Evolutionary conservation across 1,140 invertebrate genomes (phyloP), one percentile per base, ranked within the genome.

Genomic region (Rhopalosiphum maidis): DNA sequence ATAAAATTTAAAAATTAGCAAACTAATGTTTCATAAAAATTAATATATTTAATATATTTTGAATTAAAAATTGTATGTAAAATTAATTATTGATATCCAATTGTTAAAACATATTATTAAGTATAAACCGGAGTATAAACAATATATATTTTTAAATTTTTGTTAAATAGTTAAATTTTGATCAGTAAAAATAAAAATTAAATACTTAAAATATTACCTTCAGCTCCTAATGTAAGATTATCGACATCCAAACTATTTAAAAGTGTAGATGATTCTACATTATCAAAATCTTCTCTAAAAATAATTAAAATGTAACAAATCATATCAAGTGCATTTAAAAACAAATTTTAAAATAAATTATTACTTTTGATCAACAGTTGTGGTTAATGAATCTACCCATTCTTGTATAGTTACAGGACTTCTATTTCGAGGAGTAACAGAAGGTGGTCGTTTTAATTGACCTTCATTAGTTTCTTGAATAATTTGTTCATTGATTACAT

Each of bases 331-430:
- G 8, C 25, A 43, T 23, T 68, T 48, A 86, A 18, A 94, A 8
- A 90, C 48, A n/a, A 60, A 6, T 82, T 18, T n/a, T 21, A 51
- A 83, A 30, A 87, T n/a, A 21, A 86, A 48, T 21, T n/a, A 48
- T 85, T 90, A 85, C 87, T 93, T 93, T 85, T 93, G 90, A 46
- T 90, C 77, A 77, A 94, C 90, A 25, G 93, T 94, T 43, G 94
- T 90, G 3, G 94, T 94, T 37, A 95, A 91, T 22, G 95, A 94
- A 91, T 95, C 95, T n/a, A 95, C 94, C 95, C 95, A 95, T 93
- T 95, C 94, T 93, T 95, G 95, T 30, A 95, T 94, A 68, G 95
- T 95, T 37, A 95, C 94, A 21, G 95, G 95, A 41, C 94, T 95
- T 88, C 95, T 95, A 94, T 94, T 95, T 46, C 94, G 93, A 35